Percentiles rank a stretch among this genome's conserved stretches.
Evolutionary conservation across 2,113 vertebrate genomes (phyloP).

Genomic region (Vimba vimba): DNA sequence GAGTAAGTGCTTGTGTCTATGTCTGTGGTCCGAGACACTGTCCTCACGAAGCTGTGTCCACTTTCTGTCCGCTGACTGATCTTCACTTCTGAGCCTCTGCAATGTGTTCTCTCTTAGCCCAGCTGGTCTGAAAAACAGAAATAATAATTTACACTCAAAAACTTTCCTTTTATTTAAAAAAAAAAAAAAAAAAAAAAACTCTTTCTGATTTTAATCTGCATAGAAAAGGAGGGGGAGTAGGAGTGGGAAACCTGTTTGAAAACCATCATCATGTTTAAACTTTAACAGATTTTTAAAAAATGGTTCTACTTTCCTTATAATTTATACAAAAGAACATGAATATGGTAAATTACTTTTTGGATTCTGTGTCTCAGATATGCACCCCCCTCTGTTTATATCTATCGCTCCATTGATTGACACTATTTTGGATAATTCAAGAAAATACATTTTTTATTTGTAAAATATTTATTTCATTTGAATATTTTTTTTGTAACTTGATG

Average conservation of each 20-base stretch:
- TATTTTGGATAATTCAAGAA: not conserved
- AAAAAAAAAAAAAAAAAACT: not conserved
- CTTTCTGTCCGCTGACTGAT: conserved; percentile 24
- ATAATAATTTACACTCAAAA: conserved; percentile 4
- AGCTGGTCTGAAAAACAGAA: conserved; percentile 23
- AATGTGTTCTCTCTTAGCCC: conserved; percentile 5
- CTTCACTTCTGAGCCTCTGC: conserved; percentile 19
- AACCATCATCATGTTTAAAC: not conserved
- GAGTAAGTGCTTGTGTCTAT: not conserved
- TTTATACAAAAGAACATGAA: not conserved
- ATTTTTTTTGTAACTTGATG: too few species aligned
- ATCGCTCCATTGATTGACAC: not conserved
- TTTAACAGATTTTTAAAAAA: not conserved
- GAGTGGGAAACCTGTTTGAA: not conserved
- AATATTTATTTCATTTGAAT: too few species aligned
- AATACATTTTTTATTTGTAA: not conserved
- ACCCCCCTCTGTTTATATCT: not conserved
- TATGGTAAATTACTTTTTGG: not conserved
- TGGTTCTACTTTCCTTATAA: not conserved
- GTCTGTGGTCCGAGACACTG: conserved; percentile 25
- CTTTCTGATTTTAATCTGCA: not conserved
- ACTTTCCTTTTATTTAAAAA: not conserved
- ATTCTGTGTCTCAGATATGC: not conserved
- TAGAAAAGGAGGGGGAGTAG: not conserved
- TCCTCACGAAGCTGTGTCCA: not conserved